These are phyloP conservation scores for Tethea ocularis DNA, from an alignment of 2,888 invertebrate genomes.

Conservation along the genomic window DNA sequence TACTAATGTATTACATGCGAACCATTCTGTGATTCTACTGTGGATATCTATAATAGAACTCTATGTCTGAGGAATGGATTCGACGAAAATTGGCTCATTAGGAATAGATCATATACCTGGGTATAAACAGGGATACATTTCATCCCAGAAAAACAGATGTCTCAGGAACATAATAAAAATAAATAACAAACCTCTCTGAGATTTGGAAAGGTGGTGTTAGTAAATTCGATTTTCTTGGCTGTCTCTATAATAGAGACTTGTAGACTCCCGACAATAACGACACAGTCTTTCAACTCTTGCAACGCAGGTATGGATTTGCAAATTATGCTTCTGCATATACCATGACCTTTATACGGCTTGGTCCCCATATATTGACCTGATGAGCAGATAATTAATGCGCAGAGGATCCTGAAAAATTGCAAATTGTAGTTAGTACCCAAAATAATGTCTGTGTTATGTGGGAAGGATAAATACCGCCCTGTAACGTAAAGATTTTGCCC, in stretches of 20 bases:
- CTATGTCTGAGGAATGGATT: too few relatives aligned
- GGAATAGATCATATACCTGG: too few relatives aligned
- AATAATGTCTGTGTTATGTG: too few relatives aligned
- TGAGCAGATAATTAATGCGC: neutral
- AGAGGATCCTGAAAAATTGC: slow-evolving; percentile 13
- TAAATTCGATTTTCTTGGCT: slow-evolving; percentile 63
- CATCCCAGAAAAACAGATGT: too few relatives aligned
- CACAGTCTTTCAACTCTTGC: slow-evolving; percentile 52
- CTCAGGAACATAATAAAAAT: neutral
- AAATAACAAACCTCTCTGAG: slow-evolving; percentile 85
- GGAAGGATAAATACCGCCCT: too few relatives aligned
- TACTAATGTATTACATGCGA: too few relatives aligned
- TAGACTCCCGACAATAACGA: slow-evolving; percentile 91
- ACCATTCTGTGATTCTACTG: too few relatives aligned
- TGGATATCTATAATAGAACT: too few relatives aligned
- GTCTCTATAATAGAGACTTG: slow-evolving; percentile 87
- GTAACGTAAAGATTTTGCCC: too few relatives aligned
- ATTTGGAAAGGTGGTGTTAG: slow-evolving; percentile 86
- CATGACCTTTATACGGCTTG: slow-evolving; percentile 23
- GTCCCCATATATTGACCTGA: slow-evolving; percentile 15
- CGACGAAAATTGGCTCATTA: too few relatives aligned
- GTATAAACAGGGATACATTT: too few relatives aligned
- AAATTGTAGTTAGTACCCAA: too few relatives aligned
- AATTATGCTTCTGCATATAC: slow-evolving; percentile 47
- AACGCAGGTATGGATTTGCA: slow-evolving; percentile 27